Percentiles rank a stretch among this genome's conserved stretches.
Evolutionary conservation across 2,113 vertebrate genomes (phyloP).

Genomic region (Calypte anna): DNA sequence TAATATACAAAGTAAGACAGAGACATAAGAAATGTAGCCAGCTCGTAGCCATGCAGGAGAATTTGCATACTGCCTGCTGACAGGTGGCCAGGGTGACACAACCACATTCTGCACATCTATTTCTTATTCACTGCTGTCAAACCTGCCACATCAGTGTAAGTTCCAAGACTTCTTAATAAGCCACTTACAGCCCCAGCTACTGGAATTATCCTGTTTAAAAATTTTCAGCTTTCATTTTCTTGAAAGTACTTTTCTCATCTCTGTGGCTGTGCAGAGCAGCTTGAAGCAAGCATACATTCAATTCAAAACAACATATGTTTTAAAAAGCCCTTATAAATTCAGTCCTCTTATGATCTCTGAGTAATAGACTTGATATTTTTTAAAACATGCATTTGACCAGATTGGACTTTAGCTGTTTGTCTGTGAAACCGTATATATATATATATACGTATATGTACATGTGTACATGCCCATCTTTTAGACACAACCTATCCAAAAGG

Average conservation of each 20-base stretch:
- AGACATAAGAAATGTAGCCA: not conserved
- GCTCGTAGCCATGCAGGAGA: fast-evolving
- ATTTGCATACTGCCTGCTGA: not conserved
- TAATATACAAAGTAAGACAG: not conserved
- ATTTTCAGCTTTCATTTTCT: not conserved
- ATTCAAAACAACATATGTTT: conserved; percentile 33
- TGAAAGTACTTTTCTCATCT: conserved; percentile 1
- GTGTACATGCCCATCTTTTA: not conserved
- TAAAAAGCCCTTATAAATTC: not conserved
- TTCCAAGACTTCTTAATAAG: conserved; percentile 9
- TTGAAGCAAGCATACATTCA: conserved; percentile 25
- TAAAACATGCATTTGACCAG: not conserved
- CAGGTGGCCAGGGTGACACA: not conserved
- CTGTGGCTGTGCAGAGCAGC: conserved; percentile 6
- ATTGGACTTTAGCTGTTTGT: not conserved
- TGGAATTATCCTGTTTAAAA: conserved; percentile 15
- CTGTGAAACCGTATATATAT: not conserved
- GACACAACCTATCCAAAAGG: not conserved
- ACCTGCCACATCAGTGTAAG: not conserved
- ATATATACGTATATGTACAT: not conserved
- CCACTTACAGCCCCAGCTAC: not conserved
- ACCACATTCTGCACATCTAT: not conserved
- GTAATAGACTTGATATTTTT: conserved; percentile 44
- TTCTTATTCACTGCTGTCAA: not conserved
- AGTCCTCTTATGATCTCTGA: conserved; percentile 12